Evolutionary conservation across 2,888 invertebrate genomes (phyloP).

Genomic region (Tortricodes alternella): DNA sequence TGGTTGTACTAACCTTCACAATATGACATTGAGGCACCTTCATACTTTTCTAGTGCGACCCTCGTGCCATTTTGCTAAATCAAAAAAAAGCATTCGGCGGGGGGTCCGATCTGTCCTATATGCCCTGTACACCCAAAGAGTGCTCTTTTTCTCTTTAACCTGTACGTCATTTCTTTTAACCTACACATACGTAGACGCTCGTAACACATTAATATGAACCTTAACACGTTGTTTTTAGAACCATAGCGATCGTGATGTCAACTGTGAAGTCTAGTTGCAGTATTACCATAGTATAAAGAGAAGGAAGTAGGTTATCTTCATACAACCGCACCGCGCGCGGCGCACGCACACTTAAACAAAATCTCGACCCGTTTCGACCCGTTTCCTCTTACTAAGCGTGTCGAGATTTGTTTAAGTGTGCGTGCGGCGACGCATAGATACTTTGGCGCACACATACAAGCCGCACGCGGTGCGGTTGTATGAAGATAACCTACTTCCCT

Average conservation of each 20-base stretch:
- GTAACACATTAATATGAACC: conserved; percentile 19
- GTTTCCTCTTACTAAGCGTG: no score
- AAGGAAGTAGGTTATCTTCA: no score
- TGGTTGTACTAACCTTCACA: conserved; percentile 20
- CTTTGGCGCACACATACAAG: no score
- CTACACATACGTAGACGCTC: conserved; percentile 42
- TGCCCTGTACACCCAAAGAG: conserved; percentile 44
- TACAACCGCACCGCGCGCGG: no score
- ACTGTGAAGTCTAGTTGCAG: conserved; percentile 26
- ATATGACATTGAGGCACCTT: no score
- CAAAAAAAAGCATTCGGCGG: background rate
- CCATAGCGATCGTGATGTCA: conserved; percentile 9
- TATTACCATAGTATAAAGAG: no score
- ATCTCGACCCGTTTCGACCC: no score
- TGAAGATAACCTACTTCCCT: no score
- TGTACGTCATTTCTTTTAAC: conserved; percentile 48
- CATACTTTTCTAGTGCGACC: conserved; percentile 10
- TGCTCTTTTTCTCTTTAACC: conserved; percentile 73
- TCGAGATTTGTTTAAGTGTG: no score
- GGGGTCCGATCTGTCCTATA: conserved; percentile 13
- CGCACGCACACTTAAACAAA: no score
- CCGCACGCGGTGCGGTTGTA: no score
- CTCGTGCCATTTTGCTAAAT: background rate
- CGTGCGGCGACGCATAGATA: no score
- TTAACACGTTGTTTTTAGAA: conserved; percentile 4